Base-by-base conservation (phyloP, 2,797 vertebrate species). In the Lemur catta region DNA sequence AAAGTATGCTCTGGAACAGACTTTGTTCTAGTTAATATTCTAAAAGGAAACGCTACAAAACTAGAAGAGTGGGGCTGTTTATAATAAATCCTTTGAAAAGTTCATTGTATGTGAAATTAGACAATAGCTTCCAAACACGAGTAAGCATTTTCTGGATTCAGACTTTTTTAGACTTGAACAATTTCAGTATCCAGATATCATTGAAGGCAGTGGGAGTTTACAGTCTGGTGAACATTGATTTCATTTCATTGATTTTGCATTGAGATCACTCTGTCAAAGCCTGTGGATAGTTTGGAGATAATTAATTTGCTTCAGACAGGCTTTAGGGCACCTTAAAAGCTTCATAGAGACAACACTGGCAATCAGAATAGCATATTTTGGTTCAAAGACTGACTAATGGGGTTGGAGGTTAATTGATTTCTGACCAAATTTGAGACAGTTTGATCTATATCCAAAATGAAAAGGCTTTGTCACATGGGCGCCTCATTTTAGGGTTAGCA, bases 241-340 rank as follows among this genome's bases (percentile, higher is more conserved):
- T 84, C 15, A 7, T 30, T 69, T 33, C 76, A 55, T 69, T 89
- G 91, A 84, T 90, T 94, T 93, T 90, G 30, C 52, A n/a, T 55
- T 91, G 89, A 84, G 52, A 20, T 52, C 11, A 50, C 35, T 88
- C 74, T 76, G 14, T 93, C 33, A 89, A 78, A 86, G 41, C 55
- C 82, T 67, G 18, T n/a, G 7, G 57, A 59, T 38, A 50, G 57
- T 92, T 92, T 87, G 72, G 43, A 84, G 43, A 63, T 89, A 89
- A 91, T 95, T 95, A 91, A 96, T 95, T 94, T 93, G 65, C 52
- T 86, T 84, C 35, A 50, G 41, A 52, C 3, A 57, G 69, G 69
- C 46, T 75, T 93, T 81, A 90, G 61, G 69, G 26, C 26, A 30
- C 20, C 50, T 93, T 46, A 59, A 67, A 74, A 75, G n/a, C 57